A percentile compares a stretch with the other conserved stretches of the same genome.
phyloP scores from a whole-genome alignment of 1,140 invertebrate genomes.

The Orussus abietinus region DNA sequence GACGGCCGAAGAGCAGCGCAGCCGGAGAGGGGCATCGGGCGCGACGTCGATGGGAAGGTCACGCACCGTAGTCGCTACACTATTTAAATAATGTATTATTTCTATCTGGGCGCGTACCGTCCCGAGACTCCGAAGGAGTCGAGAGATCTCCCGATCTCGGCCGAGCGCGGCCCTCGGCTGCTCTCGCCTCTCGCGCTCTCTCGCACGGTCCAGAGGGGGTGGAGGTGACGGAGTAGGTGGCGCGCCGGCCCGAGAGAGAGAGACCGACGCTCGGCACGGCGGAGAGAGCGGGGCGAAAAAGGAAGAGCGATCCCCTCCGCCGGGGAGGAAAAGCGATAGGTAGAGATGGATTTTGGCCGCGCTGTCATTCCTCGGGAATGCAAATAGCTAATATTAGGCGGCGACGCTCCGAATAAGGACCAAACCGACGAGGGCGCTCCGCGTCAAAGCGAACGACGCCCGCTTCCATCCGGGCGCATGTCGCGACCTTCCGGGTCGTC shows the following conservation, averaged over 20 bases:
- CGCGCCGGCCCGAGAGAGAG: neutral
- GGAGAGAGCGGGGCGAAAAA: too few species aligned
- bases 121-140: neutral
- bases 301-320: too few species aligned
- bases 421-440: too few species aligned
- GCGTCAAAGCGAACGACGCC: too few species aligned
- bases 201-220: too few species aligned
- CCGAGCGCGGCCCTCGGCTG: neutral
- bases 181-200: neutral
- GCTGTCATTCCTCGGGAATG: neutral
- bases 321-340: too few species aligned
- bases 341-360: neutral
- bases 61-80: conserved; percentile 37
- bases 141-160: neutral
- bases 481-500: too few species aligned
- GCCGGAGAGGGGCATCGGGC: neutral
- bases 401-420: neutral
- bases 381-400: neutral
- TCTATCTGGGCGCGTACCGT: conserved; percentile 24
- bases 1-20: neutral
- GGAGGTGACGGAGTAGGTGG: too few species aligned
- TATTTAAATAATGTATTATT: conserved; percentile 43
- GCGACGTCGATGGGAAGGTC: conserved; percentile 38
- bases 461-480: too few species aligned
- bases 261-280: neutral